Conservation (phyloP, 2,797 vertebrate genomes). For the Clangula hyemalis region DNA sequence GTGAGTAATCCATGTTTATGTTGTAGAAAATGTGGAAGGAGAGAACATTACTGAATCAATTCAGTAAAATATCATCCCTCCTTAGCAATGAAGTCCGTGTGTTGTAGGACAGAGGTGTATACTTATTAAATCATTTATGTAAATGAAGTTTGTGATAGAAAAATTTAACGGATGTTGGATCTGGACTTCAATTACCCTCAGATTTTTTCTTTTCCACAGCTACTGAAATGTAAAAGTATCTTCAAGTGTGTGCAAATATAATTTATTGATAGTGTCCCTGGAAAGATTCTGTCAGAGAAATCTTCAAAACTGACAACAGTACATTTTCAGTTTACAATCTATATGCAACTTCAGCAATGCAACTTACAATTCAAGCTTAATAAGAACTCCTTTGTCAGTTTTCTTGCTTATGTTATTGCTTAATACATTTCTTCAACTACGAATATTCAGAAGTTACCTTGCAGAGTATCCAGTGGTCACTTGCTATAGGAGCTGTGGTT, state of each 20-base stretch:
- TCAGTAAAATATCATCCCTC: not conserved
- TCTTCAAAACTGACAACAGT: not conserved
- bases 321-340: not conserved
- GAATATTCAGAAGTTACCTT: not conserved
- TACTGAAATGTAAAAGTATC: not conserved
- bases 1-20: not conserved
- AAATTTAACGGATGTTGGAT: not conserved
- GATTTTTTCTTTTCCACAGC: not conserved
- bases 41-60: not conserved
- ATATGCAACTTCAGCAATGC: not conserved
- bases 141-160: constrained; percentile 4
- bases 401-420: not conserved
- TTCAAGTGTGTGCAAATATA: not conserved
- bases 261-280: not conserved
- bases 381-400: not conserved
- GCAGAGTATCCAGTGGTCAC: not conserved
- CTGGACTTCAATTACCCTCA: not conserved
- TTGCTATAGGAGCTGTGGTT: not conserved
- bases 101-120: not conserved
- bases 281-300: not conserved
- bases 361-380: not conserved
- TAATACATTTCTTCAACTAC: not conserved
- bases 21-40: not conserved
- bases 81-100: not conserved
- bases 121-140: not conserved